Evolutionary conservation across 2,113 vertebrate species (phyloP).

Genomic region (Triplophysa dalaica): DNA sequence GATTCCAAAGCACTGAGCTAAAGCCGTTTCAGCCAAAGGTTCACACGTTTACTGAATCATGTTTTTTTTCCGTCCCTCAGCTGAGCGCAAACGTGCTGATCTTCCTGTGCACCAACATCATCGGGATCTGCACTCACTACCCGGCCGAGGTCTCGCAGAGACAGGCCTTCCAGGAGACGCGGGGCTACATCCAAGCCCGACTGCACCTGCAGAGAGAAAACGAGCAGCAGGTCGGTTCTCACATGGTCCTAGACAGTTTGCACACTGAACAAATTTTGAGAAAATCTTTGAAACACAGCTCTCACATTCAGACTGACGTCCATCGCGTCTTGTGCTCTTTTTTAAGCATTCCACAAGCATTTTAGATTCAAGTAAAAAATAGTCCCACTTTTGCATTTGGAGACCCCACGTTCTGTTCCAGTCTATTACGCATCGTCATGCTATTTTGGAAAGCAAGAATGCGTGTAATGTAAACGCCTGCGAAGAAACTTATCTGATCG

Average conservation of each 20-base stretch:
- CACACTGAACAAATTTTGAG: no score
- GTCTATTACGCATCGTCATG: no score
- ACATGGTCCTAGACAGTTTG: neutral
- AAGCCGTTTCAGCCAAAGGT: slow-evolving; percentile 2
- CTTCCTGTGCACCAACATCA: slow-evolving; percentile 95
- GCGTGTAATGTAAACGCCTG: no score
- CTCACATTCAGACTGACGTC: no score
- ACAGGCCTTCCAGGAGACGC: slow-evolving; percentile 95
- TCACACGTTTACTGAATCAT: neutral
- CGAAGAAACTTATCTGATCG: no score
- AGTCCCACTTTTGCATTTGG: no score
- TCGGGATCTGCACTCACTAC: slow-evolving; percentile 95
- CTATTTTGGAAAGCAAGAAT: no score
- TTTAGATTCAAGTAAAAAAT: no score
- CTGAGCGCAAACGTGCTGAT: slow-evolving; percentile 90
- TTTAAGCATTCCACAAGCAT: no score
- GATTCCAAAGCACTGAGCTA: slow-evolving; percentile 9
- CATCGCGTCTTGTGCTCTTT: no score
- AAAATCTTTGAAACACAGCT: no score
- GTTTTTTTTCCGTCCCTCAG: slow-evolving; percentile 63
- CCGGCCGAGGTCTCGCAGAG: slow-evolving; percentile 95
- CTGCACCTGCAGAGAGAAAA: slow-evolving; percentile 94
- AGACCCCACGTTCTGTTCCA: no score
- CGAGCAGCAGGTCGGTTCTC: slow-evolving; percentile 86
- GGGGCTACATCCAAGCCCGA: slow-evolving; percentile 93